These are phyloP conservation scores for Merluccius polli DNA, from an alignment of 2,797 vertebrate genomes.

Conservation along the genomic window DNA sequence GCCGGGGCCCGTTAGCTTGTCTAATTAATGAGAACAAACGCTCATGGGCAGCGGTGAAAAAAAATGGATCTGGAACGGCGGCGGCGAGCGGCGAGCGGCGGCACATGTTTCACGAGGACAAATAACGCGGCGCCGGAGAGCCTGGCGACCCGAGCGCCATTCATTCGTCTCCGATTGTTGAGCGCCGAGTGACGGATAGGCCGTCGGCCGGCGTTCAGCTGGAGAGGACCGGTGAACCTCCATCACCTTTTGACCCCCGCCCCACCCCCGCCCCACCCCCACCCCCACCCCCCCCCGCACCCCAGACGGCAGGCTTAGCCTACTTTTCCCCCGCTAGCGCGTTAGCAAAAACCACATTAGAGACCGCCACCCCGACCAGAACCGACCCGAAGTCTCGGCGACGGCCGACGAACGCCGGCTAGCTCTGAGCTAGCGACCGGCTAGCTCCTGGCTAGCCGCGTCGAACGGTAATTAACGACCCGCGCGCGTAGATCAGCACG, in stretches of 20 bases:
- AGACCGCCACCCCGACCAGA: constrained; percentile 37
- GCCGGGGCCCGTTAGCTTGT: constrained; percentile 11
- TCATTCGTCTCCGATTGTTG: constrained; percentile 32
- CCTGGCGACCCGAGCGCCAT: too few species aligned
- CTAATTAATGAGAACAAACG: neutral
- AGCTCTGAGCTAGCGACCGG: too few species aligned
- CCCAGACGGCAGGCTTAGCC: constrained; percentile 26
- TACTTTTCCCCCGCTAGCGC: too few species aligned
- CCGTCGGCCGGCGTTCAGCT: constrained; percentile 1
- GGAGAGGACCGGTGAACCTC: too few species aligned
- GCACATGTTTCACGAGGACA: constrained; percentile 12
- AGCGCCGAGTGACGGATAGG: constrained; percentile 39
- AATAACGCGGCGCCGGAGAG: too few species aligned
- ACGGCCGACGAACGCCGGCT: constrained; percentile 26
- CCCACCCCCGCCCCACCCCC: too few species aligned
- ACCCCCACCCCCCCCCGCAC: constrained; percentile 19
- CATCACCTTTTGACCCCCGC: too few species aligned
- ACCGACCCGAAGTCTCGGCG: constrained; percentile 29
- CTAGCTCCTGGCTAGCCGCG: constrained; percentile 26
- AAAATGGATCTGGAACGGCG: constrained; percentile 25
- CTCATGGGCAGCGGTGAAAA: constrained; percentile 9
- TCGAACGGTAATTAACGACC: constrained; percentile 41
- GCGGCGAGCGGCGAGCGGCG: constrained; percentile 9
- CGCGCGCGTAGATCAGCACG: constrained; percentile 39
- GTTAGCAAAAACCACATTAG: constrained; percentile 28